Evolutionary conservation across 2,113 vertebrate genomes (phyloP).

Genomic region (Corythoichthys intestinalis): DNA sequence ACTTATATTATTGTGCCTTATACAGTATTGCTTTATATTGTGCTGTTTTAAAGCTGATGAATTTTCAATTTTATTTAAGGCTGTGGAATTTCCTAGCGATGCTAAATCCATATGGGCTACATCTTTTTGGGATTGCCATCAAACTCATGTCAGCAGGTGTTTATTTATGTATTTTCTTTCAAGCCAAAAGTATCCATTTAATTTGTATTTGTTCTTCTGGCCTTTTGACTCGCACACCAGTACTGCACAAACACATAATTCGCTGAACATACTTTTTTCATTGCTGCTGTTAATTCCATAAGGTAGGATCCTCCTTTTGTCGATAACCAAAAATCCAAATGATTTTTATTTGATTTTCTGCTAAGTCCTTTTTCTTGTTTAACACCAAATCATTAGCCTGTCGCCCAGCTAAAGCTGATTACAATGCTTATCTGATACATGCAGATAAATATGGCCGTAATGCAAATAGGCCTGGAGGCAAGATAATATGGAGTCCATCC

Average conservation of each 20-base stretch:
- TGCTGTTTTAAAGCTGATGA: constrained; percentile 45
- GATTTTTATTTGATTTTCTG: constrained; percentile 13
- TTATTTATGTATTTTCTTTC: constrained; percentile 37
- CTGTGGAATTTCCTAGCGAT: constrained; percentile 38
- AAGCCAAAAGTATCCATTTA: neutral
- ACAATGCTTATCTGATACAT: constrained; percentile 62
- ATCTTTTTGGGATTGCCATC: constrained; percentile 48
- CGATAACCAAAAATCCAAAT: constrained; percentile 13
- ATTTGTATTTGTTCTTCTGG: neutral
- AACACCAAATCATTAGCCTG: constrained; percentile 41
- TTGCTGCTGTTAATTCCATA: constrained; percentile 1
- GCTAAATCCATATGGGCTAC: constrained; percentile 40
- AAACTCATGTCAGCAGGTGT: constrained; percentile 42
- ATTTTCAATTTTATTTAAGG: constrained; percentile 39
- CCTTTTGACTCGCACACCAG: too few species aligned
- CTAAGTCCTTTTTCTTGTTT: constrained; percentile 37
- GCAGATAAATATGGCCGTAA: constrained; percentile 60
- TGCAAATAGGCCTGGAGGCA: constrained; percentile 56
- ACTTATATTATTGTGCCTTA: too few species aligned
- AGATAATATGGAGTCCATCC: constrained; percentile 51
- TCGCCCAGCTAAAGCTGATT: constrained; percentile 64
- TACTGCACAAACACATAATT: constrained; percentile 1
- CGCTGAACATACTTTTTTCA: neutral
- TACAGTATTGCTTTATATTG: constrained; percentile 14
- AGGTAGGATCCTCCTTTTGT: constrained; percentile 14